These are phyloP conservation scores for Parasteatoda lunata DNA, from an alignment of 2,888 invertebrate species.

Conservation along the genomic window DNA sequence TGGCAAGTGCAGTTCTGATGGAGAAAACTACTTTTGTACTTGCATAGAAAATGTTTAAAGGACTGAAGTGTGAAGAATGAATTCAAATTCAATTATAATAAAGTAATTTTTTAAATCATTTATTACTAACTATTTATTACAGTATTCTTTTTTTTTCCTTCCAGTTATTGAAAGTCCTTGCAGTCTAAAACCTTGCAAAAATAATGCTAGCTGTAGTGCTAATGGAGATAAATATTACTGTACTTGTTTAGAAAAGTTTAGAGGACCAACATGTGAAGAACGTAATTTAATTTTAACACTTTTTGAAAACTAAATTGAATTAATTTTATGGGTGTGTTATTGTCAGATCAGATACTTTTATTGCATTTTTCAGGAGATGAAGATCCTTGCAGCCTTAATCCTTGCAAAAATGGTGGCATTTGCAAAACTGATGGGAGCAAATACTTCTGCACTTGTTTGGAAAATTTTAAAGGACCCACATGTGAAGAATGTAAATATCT, in stretches of 20 bases:
- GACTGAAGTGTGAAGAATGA: neutral
- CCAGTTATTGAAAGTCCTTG: no score
- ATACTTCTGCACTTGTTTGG: neutral
- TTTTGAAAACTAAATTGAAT: neutral
- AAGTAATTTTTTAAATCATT: no score
- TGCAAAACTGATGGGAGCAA: neutral
- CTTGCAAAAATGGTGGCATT: neutral
- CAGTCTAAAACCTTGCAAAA: no score
- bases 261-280: neutral
- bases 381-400: neutral
- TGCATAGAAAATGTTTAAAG: neutral
- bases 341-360: no score
- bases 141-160: no score
- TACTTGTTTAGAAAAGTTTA: no score
- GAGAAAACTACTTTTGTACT: neutral
- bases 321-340: neutral
- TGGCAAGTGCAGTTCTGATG: neutral
- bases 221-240: no score
- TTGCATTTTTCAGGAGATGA: neutral
- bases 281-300: neutral
- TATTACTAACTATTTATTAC: no score
- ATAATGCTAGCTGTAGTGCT: no score
- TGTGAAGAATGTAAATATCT: neutral
- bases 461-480: neutral
- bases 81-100: no score